These are phyloP conservation scores for Channallabes apus DNA, from an alignment of 2,797 vertebrate species.

Conservation along the genomic window DNA sequence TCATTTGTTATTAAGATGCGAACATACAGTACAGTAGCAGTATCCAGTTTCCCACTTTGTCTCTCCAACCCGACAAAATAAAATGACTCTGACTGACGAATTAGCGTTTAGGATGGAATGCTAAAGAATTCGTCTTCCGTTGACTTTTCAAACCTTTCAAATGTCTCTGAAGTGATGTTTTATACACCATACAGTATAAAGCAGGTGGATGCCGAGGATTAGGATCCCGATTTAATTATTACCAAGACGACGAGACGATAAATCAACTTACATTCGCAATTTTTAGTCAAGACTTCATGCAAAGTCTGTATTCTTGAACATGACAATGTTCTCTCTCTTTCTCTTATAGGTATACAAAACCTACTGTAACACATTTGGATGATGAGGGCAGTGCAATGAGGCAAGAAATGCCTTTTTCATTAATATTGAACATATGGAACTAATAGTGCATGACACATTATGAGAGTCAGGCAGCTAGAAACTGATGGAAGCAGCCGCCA, in stretches of 20 bases:
- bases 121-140: too few relatives aligned
- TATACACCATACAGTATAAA: too few relatives aligned
- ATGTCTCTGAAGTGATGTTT: too few relatives aligned
- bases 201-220: neutral
- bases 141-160: too few relatives aligned
- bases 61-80: too few relatives aligned
- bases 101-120: too few relatives aligned
- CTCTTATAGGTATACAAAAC: neutral
- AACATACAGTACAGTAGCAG: too few relatives aligned
- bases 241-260: too few relatives aligned
- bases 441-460: slow-evolving; percentile 18
- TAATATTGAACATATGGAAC: slow-evolving; percentile 29
- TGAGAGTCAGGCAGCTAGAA: neutral
- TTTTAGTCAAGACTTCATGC: neutral
- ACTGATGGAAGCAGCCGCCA: slow-evolving; percentile 27
- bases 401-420: slow-evolving; percentile 14
- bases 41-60: too few relatives aligned
- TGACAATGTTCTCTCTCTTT: neutral
- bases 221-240: neutral
- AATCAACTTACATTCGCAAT: neutral
- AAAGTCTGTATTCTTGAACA: neutral
- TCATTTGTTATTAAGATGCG: too few relatives aligned
- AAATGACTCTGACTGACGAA: too few relatives aligned
- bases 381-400: neutral
- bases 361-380: neutral